Base-by-base conservation (phyloP, 1,140 invertebrate species). In the Drosophila quadrilineata region DNA sequence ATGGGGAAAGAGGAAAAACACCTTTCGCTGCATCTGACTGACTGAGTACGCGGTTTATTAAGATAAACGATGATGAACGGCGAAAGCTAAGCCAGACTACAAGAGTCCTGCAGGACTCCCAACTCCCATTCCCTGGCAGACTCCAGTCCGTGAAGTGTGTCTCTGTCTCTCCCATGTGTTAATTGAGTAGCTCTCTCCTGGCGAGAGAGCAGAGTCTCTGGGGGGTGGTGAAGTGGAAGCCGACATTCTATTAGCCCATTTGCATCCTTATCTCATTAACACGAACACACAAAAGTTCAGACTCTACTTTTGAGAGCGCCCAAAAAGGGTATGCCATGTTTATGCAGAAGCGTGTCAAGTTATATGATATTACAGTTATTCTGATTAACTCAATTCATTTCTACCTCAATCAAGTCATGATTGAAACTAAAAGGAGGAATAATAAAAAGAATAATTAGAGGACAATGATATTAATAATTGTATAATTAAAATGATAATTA, bases 11-110 rank as follows among this genome's bases (percentile, higher is more conserved):
- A n/a, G n/a, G n/a, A n/a, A n/a, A n/a, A n/a, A n/a, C 79, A 77
- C 70, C 84, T 82, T 82, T 73, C 77, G 77, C 69, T 84, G 75
- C 68, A 72, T 84, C 80, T 82, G 73, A 85, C 65, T 84, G 76
- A 82, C 73, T 77, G 76, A 82, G 77, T 84, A 74, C 74, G 58
- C 79, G 79, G 79, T 82, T 82, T 82, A 82, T 82, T 84, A 82
- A 82, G 77, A 82, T 82, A 82, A 82, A 82, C 77, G 77, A 82
- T 82, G 77, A 82, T 82, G 77, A 84, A 84, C 77, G 77, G 64
- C 35, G n/a, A n/a, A n/a, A 60, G 49, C 40, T 66, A 72, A 63
- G 46, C 53, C 59, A 62, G 33, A 52, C 24, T 50, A 16, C 5
- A 16, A 12, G 14, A 5, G 17, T 3, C 36, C 21, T 41, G 4